Evolutionary conservation across 2,888 invertebrate genomes (phyloP), one percentile per base, ranked within the genome.

Genomic region (Apamea sordens): DNA sequence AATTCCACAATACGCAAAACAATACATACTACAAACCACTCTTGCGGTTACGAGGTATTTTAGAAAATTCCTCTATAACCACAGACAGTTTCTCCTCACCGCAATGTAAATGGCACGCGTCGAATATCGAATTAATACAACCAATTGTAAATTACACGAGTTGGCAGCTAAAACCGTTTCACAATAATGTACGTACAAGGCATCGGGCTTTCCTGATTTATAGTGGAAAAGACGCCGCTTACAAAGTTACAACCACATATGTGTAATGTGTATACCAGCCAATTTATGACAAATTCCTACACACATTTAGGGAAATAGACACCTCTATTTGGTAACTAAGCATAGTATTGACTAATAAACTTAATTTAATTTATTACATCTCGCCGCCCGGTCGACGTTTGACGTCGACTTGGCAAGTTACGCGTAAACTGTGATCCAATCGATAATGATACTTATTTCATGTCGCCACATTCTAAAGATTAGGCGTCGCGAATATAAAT

Each of bases 231-330:
- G 78, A 67, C 79, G 53, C 78, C 69, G 75, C 50, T n/a, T n/a
- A n/a, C n/a, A n/a, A n/a, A n/a, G n/a, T 77, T 73, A 77, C 65
- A 56, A 41, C 47, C 41, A 44, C 69, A 50, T 64, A 50, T 68
- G 63, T 68, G 56, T 77, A 61, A 82, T 73, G n/a, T 65, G 56
- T 67, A 53, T 56, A 74, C 72, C 11, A 64, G 28, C 24, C 2
- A 76, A 83, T 85, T 85, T 87, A 91, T 91, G 90, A 92, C 91
- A 92, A 92, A 93, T 92, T 91, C 92, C 78, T 89, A 84, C 74
- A 86, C 87, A 90, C 86, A 86, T 92, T 89, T 91, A 89, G 87
- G 91, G 91, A 89, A 88, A 91, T 89, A 88, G 84, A 80, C 73
- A 81, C 73, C 90, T 90, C 73, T 87, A 86, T 89, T 92, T 90